Evolutionary conservation across 1,140 invertebrate genomes (phyloP).

Genomic region (Anoplolepis gracilipes): DNA sequence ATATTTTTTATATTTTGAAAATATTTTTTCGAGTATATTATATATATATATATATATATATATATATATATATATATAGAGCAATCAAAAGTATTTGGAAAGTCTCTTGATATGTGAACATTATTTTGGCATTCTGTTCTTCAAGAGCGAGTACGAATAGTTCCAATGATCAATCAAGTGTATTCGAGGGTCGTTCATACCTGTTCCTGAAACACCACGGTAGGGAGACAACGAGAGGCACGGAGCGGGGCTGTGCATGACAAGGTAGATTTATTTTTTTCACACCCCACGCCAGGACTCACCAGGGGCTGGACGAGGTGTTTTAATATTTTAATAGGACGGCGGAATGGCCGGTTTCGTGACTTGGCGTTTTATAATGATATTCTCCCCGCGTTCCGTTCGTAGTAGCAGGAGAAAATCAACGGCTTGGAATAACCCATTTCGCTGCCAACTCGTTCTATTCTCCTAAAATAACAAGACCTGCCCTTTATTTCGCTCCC

Average conservation of each 20-base stretch:
- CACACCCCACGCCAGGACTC: slow-evolving; percentile 81
- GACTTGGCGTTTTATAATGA: slow-evolving; percentile 86
- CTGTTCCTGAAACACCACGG: slow-evolving; percentile 72
- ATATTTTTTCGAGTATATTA: slow-evolving; percentile 35
- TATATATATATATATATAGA: background rate
- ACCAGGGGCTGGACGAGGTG: slow-evolving; percentile 82
- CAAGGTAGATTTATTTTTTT: slow-evolving; percentile 85
- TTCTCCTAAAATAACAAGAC: slow-evolving; percentile 75
- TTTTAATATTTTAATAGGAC: slow-evolving; percentile 86
- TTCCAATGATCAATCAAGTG: slow-evolving; percentile 69
- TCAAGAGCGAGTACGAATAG: slow-evolving; percentile 56
- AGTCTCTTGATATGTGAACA: slow-evolving; percentile 44
- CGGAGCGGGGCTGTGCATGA: slow-evolving; percentile 84
- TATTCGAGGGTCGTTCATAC: slow-evolving; percentile 74
- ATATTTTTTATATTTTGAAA: slow-evolving; percentile 16
- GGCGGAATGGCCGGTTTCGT: slow-evolving; percentile 84
- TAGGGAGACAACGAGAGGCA: slow-evolving; percentile 80
- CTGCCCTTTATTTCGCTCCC: slow-evolving; percentile 64
- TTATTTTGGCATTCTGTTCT: slow-evolving; percentile 55
- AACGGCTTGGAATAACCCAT: slow-evolving; percentile 82
- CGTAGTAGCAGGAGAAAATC: slow-evolving; percentile 81
- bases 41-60: background rate
- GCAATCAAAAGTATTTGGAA: slow-evolving; percentile 30
- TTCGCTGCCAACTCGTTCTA: slow-evolving; percentile 76
- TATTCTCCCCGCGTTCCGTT: slow-evolving; percentile 85